Base-by-base conservation (phyloP, 2,888 invertebrate species). In the Rhingia rostrata region DNA sequence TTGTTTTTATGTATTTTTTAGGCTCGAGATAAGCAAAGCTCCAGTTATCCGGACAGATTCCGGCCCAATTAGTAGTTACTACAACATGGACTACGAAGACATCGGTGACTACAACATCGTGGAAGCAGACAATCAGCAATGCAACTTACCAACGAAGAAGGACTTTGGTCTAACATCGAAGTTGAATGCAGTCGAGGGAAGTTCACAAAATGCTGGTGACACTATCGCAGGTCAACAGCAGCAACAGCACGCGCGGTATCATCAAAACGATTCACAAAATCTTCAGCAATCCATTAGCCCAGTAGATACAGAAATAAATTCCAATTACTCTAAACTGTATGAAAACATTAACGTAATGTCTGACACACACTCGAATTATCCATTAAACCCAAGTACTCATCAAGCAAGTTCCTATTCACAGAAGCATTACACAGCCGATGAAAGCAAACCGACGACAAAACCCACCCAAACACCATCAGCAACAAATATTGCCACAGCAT, bases 241-340 rank as follows among this genome's bases (percentile, higher is more conserved):
- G 7, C 66, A 67, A 9, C 77, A 66, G 7, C 66, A 67, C n/a
- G 67, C 43, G 12, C 63, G 53, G 10, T 63, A 58, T 56, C 33
- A 67, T 10, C 22, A 33, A 5, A 81, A 67, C 45, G 81, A 72
- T 61, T 51, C 49, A n/a, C 66, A 70, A 58, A 74, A 39, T 60
- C 30, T 60, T 3, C 45, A 45, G 30, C 64, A 77, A 72, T 37
- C 72, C 3, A 49, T 63, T 22, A 49, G 30, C 43, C 9, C 39
- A 35, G 32, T 37, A 4, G 73, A 73, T 39, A 7, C 51, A 37
- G 73, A 93, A 89, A 92, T 86, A 9, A 49, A 49, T 9, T 49
- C 49, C 22, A 49, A 90, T 45, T 87, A 86, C 69, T 74, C 86
- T 58, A 85, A 87, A 32, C 87, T 86, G 53, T 87, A 87, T 70